phyloP scores from a whole-genome alignment of 2,888 invertebrate species.

The Erynnis tages region DNA sequence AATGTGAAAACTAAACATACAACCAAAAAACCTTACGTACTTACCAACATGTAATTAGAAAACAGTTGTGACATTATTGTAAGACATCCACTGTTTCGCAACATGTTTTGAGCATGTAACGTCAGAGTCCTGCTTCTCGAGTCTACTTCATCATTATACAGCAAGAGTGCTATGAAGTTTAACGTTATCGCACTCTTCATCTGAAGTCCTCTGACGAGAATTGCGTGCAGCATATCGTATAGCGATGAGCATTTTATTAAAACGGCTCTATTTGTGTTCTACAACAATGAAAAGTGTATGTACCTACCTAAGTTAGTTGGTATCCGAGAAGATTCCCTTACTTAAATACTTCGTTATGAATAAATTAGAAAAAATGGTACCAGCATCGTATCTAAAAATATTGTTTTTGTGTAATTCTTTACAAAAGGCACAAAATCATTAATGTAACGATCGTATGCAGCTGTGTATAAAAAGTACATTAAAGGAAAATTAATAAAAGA shows the following conservation, averaged over 20 bases:
- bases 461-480: no score
- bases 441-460: no score
- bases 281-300: conserved; percentile 30
- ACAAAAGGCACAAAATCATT: no score
- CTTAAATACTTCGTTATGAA: no score
- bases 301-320: neutral
- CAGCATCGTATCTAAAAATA: no score
- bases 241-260: conserved; percentile 51
- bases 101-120: conserved; percentile 53
- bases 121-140: conserved; percentile 40
- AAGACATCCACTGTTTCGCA: conserved; percentile 63
- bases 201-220: conserved; percentile 46
- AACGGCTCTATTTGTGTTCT: conserved; percentile 45
- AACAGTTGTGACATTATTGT: conserved; percentile 56
- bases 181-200: conserved; percentile 47
- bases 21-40: conserved; percentile 16
- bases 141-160: conserved; percentile 45
- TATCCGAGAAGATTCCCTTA: no score
- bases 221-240: conserved; percentile 50
- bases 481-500: no score
- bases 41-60: conserved; percentile 57
- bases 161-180: conserved; percentile 55
- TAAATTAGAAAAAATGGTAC: no score
- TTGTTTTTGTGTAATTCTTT: no score
- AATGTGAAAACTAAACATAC: neutral